Base-by-base conservation (phyloP, 2,888 invertebrate genomes). In the Protonemura montana region DNA sequence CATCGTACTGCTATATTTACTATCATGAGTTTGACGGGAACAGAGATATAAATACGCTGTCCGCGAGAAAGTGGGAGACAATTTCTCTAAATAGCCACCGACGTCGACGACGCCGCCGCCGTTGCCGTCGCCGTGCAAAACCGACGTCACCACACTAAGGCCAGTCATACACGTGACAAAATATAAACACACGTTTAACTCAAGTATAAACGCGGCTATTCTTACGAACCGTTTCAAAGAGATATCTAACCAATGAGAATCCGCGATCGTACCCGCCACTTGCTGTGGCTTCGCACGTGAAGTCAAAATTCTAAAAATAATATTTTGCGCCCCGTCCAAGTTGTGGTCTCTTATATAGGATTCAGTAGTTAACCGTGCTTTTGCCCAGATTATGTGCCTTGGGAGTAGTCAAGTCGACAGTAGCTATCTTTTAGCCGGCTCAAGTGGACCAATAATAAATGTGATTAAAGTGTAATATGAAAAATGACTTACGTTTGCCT, bases 41-140 rank as follows among this genome's bases (percentile, higher is more conserved):
- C 21, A 10, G 21, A 21, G 59, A 59, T 59, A 59, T 59, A 59
- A 59, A 59, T 59, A 59, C 13, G 59, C 59, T 21, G 59, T 59
- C 59, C 59, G 59, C 59, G 59, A 59, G 59, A 59, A 59, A 59
- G 59, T 59, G 59, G 59, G 59, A 59, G 59, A 59, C 59, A 59
- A 59, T 59, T 59, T 59, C 59, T 59, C 59, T 59, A 59, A 59
- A 59, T 59, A 59, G 59, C 59, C 59, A 21, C 21, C 59, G 59
- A 21, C 59, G 59, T 59, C 59, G 59, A 2, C 6, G 59, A 21
- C 59, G 59, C 59, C 59, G 59, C 59, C 59, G 59, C 59, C 41
- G 41, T 13, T 13, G 41, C 13, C 41, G 41, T 13, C 41, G 41
- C 41, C 59, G 59, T 59, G 59, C 59, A 59, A 59, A 59, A 59